Evolutionary conservation across 2,113 vertebrate species (phyloP).

Genomic region (Anguilla japonica): DNA sequence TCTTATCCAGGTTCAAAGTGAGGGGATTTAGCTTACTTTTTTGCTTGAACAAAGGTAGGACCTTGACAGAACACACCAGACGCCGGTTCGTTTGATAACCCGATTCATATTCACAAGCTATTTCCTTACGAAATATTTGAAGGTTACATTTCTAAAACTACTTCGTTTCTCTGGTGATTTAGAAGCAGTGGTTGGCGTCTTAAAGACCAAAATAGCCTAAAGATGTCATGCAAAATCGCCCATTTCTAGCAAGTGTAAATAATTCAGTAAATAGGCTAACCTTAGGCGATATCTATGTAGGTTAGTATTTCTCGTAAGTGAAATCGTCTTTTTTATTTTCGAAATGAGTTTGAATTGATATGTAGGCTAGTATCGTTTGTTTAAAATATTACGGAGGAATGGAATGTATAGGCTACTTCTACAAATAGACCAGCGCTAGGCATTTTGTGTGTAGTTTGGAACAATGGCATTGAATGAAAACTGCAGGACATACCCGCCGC

Average conservation of each 20-base stretch:
- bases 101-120: background rate
- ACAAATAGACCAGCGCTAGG: too few relatives aligned
- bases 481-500: constrained; percentile 83
- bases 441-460: constrained; percentile 36
- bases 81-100: too few relatives aligned
- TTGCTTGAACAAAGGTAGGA: constrained; percentile 1
- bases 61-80: background rate
- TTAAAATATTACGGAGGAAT: background rate
- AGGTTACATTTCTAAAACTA: background rate
- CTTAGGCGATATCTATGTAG: too few relatives aligned
- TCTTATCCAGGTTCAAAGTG: background rate
- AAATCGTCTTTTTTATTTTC: background rate
- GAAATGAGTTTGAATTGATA: background rate
- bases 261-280: background rate
- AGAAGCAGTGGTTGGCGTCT: background rate
- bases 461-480: constrained; percentile 94
- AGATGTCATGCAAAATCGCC: background rate
- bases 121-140: background rate
- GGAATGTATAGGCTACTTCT: too few relatives aligned
- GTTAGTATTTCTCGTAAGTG: too few relatives aligned
- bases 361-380: too few relatives aligned
- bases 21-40: background rate
- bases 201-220: background rate
- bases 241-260: background rate
- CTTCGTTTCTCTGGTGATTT: background rate